Conservation (phyloP, 2,888 invertebrate genomes). For the Troides oblongomaculatus region DNA sequence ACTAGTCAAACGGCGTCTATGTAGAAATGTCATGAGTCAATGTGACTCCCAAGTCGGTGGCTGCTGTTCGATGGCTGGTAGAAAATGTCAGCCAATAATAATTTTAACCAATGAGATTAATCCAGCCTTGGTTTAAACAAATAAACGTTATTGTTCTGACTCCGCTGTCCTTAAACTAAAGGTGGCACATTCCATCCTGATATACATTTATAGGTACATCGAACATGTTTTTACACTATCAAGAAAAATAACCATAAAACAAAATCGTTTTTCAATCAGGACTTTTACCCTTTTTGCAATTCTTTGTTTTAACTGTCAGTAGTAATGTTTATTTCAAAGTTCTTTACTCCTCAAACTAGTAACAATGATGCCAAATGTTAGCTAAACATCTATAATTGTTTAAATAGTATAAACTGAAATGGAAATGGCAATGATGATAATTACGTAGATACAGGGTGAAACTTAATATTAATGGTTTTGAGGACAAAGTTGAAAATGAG, state of each 20-base stretch:
- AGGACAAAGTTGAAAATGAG: no score
- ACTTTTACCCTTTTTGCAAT: constrained; percentile 5
- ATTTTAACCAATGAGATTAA: constrained; percentile 33
- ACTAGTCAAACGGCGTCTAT: constrained; percentile 23
- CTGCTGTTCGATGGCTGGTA: constrained; percentile 29
- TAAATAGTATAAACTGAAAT: no score
- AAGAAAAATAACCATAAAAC: constrained; percentile 11
- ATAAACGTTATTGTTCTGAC: constrained; percentile 13
- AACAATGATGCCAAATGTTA: background rate
- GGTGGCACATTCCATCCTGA: constrained; percentile 17
- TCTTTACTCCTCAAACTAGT: background rate
- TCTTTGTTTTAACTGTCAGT: background rate
- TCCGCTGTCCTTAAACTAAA: constrained; percentile 8
- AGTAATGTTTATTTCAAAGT: background rate
- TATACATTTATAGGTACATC: constrained; percentile 1
- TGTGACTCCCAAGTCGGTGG: constrained; percentile 5
- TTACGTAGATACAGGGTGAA: no score
- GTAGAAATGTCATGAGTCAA: constrained; percentile 23
- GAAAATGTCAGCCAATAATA: constrained; percentile 40
- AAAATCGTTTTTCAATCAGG: constrained; percentile 5
- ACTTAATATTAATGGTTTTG: background rate
- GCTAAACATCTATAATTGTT: background rate
- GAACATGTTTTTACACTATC: constrained; percentile 17
- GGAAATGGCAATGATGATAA: no score
- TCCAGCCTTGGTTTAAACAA: constrained; percentile 23